Base-by-base conservation (phyloP, 2,797 vertebrate species). In the Acrossocheilus wenchowensis region DNA sequence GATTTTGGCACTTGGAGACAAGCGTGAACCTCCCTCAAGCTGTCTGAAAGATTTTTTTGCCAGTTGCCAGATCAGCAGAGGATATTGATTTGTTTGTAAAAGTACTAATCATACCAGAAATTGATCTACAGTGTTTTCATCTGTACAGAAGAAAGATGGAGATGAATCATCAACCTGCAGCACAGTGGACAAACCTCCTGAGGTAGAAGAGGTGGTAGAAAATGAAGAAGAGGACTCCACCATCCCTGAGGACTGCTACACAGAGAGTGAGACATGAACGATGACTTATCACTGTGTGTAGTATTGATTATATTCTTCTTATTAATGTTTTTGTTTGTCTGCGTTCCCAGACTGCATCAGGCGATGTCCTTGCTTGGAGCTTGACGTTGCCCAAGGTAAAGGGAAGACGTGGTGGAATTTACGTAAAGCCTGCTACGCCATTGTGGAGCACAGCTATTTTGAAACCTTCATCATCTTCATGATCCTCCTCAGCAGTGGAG, bases 401-500 rank as follows among this genome's bases (percentile, higher is more conserved):
- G 96, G 97, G 64, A 96, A 91, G 90, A 19, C 43, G 17, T 99
- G 98, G 98, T 96, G 95, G 95, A 97, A 95, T 78, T 50, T 98
- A 57, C 95, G 98, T 75, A 96, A 92, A 89, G 94, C 97, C 43
- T 99, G 98, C 86, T 98, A 96, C 92, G 89, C 77, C 85, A 98
- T 99, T 0, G 98, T 98, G 0, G 98, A 99, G 90, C 97, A 99
- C 71, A 97, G 97, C 93, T 99, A 97, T 94, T 99, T 99, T 0
- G 97, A 99, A 94, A 96, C 95, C 8, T 99, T 99, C 93, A 98
- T 99, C n/a, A 97, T 98, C 90, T 98, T 99, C 94, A 98, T 99
- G 97, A 98, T 99, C 88, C 95, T 99, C 81, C 94, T 99, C 72
- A 99, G 98, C 94, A 99, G 98, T 0, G 97, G 97, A 15, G 98